phyloP scores from a whole-genome alignment of 1,140 invertebrate species.

The Delia radicum region DNA sequence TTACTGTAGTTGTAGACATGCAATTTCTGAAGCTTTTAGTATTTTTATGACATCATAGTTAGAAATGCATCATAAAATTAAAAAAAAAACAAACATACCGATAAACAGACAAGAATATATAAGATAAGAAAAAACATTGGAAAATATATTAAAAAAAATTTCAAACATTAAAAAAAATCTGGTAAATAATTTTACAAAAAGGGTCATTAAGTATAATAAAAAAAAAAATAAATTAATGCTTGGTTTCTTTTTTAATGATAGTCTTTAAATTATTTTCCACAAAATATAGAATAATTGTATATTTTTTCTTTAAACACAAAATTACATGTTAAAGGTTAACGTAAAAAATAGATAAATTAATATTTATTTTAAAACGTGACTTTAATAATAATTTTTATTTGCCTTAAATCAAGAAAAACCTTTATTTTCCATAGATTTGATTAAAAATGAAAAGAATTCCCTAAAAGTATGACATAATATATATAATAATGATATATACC shows the following conservation, averaged over 20 bases:
- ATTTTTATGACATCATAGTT: constrained; percentile 20
- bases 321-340: neutral
- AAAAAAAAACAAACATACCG: neutral
- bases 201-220: neutral
- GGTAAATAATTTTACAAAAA: neutral
- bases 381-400: neutral
- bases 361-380: constrained; percentile 4
- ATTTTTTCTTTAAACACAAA: neutral
- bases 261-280: neutral
- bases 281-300: neutral
- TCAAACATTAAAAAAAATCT: neutral
- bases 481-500: constrained; percentile 31
- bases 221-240: neutral
- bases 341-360: neutral
- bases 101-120: neutral
- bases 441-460: neutral
- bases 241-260: neutral
- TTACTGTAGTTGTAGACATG: neutral
- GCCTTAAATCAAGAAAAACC: too few species aligned
- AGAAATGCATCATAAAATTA: constrained; percentile 21
- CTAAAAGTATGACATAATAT: neutral
- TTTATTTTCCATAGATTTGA: neutral
- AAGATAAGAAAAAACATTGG: too few species aligned
- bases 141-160: neutral
- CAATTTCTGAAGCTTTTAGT: constrained; percentile 22